Evolutionary conservation across 2,888 invertebrate genomes (phyloP).

Genomic region (Sesia apiformis): DNA sequence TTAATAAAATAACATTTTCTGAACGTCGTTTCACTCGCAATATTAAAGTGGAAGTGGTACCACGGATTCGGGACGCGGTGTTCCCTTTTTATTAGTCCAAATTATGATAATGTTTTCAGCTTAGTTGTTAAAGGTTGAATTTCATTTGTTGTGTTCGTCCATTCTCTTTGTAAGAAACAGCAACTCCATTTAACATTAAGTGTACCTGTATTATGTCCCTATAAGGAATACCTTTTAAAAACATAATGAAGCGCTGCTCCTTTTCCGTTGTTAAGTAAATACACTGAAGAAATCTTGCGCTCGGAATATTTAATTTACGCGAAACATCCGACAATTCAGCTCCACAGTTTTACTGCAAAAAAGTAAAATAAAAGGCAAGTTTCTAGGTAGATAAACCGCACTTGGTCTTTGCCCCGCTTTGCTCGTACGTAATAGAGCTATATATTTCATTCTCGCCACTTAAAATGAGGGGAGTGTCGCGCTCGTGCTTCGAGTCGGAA

Average conservation of each 20-base stretch:
- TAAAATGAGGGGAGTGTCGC: conserved; percentile 16
- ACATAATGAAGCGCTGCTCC: conserved; percentile 1
- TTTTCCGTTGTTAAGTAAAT: conserved; percentile 20
- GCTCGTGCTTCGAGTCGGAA: conserved; percentile 19
- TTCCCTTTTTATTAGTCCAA: conserved; percentile 2
- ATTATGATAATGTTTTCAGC: conserved; percentile 1
- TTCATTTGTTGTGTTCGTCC: not conserved
- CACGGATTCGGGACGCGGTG: not conserved
- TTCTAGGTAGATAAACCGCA: too few relatives aligned
- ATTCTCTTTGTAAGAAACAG: not conserved
- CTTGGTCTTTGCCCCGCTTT: conserved; percentile 1
- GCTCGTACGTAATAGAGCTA: conserved; percentile 5
- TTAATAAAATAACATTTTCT: conserved; percentile 51
- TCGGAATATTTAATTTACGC: conserved; percentile 46
- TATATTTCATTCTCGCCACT: conserved; percentile 12
- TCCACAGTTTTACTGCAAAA: not conserved
- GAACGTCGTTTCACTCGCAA: conserved; percentile 7
- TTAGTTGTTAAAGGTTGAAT: not conserved
- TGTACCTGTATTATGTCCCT: not conserved
- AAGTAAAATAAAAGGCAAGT: too few relatives aligned
- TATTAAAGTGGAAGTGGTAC: conserved; percentile 20
- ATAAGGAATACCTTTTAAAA: not conserved
- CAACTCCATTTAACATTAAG: not conserved
- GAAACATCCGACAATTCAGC: conserved; percentile 14
- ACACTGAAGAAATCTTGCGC: conserved; percentile 21